Conservation (phyloP, 1,140 invertebrate genomes). For the Stegodyphus dumicola region DNA sequence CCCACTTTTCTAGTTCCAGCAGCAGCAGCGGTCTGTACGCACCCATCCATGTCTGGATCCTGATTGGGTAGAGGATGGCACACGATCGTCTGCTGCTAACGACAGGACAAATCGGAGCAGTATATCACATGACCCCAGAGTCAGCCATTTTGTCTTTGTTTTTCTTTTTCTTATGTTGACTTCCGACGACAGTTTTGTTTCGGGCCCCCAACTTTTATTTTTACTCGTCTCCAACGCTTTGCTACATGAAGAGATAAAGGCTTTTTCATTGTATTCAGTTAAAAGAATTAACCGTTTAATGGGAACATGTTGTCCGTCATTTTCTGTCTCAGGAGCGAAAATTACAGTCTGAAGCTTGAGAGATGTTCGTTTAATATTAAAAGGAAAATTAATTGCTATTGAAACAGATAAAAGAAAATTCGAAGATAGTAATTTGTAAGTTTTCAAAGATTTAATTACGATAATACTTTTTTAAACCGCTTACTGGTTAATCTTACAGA, state of each 20-base stretch:
- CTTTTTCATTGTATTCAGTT: neutral
- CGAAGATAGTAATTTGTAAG: no score
- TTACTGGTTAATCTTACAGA: no score
- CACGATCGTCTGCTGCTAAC: conserved; percentile 43
- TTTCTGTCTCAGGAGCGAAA: no score
- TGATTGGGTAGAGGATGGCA: conserved; percentile 46
- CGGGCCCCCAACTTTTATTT: neutral
- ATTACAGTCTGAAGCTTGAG: no score
- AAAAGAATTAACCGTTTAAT: no score
- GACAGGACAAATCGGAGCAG: conserved; percentile 47
- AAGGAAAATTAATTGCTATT: no score
- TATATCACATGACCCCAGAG: conserved; percentile 46
- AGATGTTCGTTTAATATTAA: no score
- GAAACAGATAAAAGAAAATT: no score
- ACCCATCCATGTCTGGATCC: conserved; percentile 42
- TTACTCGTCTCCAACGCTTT: neutral
- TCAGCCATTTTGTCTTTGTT: conserved; percentile 32
- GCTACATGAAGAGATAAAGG: neutral
- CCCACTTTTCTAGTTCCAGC: neutral
- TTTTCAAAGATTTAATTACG: no score
- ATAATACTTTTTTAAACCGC: no score
- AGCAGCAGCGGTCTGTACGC: conserved; percentile 16
- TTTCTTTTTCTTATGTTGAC: conserved; percentile 14
- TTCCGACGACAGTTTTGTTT: conserved; percentile 8
- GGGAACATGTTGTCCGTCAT: no score